These are phyloP conservation scores for Manduca sexta DNA, from an alignment of 1,140 invertebrate genomes.

Conservation along the genomic window DNA sequence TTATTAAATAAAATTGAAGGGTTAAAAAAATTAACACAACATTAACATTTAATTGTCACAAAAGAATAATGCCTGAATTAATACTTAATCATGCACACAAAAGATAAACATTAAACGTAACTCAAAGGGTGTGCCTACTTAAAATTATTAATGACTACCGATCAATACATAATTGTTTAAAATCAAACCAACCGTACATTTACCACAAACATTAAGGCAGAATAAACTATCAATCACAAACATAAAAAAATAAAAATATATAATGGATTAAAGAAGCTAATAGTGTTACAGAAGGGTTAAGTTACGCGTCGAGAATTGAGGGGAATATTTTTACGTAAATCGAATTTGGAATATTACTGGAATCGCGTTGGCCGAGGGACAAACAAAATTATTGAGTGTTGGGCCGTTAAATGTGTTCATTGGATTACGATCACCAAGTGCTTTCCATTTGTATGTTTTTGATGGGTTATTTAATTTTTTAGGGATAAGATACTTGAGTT, in stretches of 20 bases:
- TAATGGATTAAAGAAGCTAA: too few relatives aligned
- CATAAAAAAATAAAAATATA: too few relatives aligned
- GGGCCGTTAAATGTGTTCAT: conserved; percentile 47
- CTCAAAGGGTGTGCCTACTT: conserved; percentile 31
- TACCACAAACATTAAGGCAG: too few relatives aligned
- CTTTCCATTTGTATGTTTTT: conserved; percentile 29
- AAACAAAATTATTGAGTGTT: conserved; percentile 51
- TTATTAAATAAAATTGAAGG: too few relatives aligned
- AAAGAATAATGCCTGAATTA: background rate
- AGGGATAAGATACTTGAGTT: background rate
- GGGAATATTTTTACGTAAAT: conserved; percentile 54
- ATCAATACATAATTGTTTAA: conserved; percentile 9
- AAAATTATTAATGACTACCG: conserved; percentile 16
- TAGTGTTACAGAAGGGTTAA: too few relatives aligned
- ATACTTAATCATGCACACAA: background rate
- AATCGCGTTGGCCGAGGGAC: conserved; percentile 57
- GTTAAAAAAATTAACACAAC: too few relatives aligned
- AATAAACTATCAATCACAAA: too few relatives aligned
- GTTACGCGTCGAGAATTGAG: too few relatives aligned
- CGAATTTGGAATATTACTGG: conserved; percentile 54
- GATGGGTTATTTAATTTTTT: conserved; percentile 13
- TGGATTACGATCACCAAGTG: conserved; percentile 39
- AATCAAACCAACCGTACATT: conserved; percentile 32
- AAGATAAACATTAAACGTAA: conserved; percentile 14
- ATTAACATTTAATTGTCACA: too few relatives aligned